Evolutionary conservation across 2,113 vertebrate species (phyloP), one percentile per base, ranked within the genome.

Genomic region (Ictidomys tridecemlineatus): DNA sequence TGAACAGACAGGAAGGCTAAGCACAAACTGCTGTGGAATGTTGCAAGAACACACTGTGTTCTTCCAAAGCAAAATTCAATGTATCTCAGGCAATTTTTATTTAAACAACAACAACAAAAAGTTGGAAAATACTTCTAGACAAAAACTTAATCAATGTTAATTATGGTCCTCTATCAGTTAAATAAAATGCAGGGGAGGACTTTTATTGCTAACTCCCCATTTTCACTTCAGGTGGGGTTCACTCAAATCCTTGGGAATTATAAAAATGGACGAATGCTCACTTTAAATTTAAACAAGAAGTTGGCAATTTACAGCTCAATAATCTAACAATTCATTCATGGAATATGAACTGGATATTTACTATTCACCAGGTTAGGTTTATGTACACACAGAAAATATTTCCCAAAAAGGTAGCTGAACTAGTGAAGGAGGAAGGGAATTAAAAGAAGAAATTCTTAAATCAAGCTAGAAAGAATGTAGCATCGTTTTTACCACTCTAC

Each of bases 41-140:
- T 94, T 97, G 98, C 94, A 98, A 95, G 96, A 98, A 98, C 89
- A 98, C 95, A 37, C 3, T 39, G 58, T 86, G 97, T 92, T 96
- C 97, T 98, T 97, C 98, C 96, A 97, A 98, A 98, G 97, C 97
- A 98, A 98, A 98, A 99, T 98, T 98, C 93, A 98, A 98, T 98
- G 98, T 97, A 98, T 98, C 98, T 99, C 98, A 99, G 98, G 98
- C 98, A 99, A 97, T 98, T 97, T 87, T 88, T 79, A n/a, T 80
- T 97, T 63, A 0, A 39, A 93, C 79, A 79, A 78, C 88, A 91
- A 67, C 70, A 24, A 16, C 69, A 37, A 48, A 14, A 16, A 70
- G n/a, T 88, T n/a, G 58, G 67, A 93, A 92, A 96, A 87, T 53
- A 86, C 51, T 67, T 78, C 20, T 83, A 82, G 26, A 42, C 37